Evolutionary conservation across 2,797 vertebrate genomes (phyloP).

Genomic region (Craterocephalus amniculus): DNA sequence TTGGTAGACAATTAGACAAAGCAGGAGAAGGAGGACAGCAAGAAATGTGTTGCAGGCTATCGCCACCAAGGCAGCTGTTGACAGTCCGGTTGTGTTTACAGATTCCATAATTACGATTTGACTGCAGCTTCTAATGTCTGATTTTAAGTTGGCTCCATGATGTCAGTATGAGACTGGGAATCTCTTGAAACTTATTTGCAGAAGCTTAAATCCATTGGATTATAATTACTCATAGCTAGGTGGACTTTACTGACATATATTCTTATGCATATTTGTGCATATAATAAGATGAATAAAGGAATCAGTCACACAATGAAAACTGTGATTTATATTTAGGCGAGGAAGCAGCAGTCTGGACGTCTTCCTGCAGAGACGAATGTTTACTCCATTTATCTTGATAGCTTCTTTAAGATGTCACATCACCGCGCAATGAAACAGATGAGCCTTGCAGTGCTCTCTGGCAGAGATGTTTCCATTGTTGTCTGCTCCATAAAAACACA

Average conservation of each 20-base stretch:
- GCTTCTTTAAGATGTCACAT: conserved; percentile 30
- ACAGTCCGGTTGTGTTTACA: conserved; percentile 62
- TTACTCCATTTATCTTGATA: conserved; percentile 35
- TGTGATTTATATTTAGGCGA: conserved; percentile 21
- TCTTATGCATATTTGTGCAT: background rate
- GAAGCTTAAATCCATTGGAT: conserved; percentile 17
- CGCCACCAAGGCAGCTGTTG: conserved; percentile 83
- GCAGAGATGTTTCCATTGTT: conserved; percentile 9
- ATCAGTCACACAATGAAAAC: background rate
- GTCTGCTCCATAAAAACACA: conserved; percentile 12
- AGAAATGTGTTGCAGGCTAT: conserved; percentile 82
- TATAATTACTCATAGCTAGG: background rate
- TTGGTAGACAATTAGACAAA: conserved; percentile 81
- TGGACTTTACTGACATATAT: background rate
- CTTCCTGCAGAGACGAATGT: conserved; percentile 31
- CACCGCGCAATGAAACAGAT: conserved; percentile 18
- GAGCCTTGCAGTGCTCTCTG: conserved; percentile 24
- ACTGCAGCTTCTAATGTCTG: background rate
- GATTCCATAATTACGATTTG: conserved; percentile 71
- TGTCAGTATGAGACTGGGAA: conserved; percentile 1
- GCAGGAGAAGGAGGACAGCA: conserved; percentile 81
- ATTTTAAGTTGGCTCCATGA: conserved; percentile 30
- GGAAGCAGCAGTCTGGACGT: conserved; percentile 8
- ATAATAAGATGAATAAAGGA: background rate
- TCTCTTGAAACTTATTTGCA: conserved; percentile 1